phyloP scores from a whole-genome alignment of 1,140 invertebrate genomes.

The Cepaea nemoralis region DNA sequence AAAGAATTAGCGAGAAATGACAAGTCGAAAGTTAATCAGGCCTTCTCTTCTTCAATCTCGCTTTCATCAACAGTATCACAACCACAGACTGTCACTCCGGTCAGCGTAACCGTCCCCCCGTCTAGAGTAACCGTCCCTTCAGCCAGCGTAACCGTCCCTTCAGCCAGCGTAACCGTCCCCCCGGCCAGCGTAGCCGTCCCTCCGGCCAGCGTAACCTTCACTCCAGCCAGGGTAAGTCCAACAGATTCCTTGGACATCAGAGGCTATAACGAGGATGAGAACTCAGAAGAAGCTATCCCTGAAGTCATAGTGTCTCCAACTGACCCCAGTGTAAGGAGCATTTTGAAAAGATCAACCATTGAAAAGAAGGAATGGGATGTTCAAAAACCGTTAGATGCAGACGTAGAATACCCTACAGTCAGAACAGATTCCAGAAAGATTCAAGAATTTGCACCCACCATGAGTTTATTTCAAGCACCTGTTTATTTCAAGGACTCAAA shows the following conservation, averaged over 20 bases:
- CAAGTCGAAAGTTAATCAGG: background rate
- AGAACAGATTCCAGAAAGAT: background rate
- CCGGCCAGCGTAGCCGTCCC: background rate
- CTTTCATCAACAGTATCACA: too few relatives aligned
- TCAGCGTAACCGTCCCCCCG: too few relatives aligned
- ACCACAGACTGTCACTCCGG: background rate
- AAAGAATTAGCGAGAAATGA: background rate
- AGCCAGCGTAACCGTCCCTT: background rate
- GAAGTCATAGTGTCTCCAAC: constrained; percentile 27
- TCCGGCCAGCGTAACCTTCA: background rate
- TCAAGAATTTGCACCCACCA: background rate
- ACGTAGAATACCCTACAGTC: background rate
- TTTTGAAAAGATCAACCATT: constrained; percentile 4
- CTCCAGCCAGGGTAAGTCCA: background rate
- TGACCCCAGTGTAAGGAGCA: constrained; percentile 29
- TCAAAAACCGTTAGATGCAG: background rate
- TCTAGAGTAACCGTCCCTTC: background rate
- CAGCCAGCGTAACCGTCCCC: background rate
- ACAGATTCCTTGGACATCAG: background rate
- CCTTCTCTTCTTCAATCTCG: too few relatives aligned
- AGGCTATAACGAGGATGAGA: background rate
- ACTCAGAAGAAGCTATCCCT: constrained; percentile 14
- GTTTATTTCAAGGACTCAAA: too few relatives aligned
- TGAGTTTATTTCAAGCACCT: background rate
- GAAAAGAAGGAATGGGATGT: constrained; percentile 13